Evolutionary conservation across 2,888 invertebrate genomes (phyloP).

Genomic region (Halictus quadricinctus): DNA sequence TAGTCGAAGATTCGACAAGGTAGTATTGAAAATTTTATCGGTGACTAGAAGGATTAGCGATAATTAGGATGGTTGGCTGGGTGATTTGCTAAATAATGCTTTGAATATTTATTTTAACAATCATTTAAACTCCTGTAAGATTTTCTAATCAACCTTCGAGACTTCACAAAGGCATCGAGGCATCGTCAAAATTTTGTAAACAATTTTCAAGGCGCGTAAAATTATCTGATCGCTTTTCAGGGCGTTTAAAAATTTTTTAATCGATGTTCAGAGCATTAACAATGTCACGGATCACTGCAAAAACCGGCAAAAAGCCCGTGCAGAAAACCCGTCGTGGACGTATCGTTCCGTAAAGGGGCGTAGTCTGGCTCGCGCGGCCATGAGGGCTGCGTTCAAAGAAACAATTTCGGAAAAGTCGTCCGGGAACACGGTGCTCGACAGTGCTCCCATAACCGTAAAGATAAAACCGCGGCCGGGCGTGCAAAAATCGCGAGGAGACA

Average conservation of each 20-base stretch:
- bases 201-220: no score
- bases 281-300: not conserved
- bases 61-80: not conserved
- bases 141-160: not conserved
- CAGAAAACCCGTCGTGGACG: not conserved
- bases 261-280: not conserved
- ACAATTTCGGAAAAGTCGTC: constrained; percentile 19
- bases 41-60: not conserved
- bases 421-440: not conserved
- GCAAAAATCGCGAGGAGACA: constrained; percentile 7
- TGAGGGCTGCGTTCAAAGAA: not conserved
- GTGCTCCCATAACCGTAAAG: constrained; percentile 25
- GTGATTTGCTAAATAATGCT: not conserved
- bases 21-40: not conserved
- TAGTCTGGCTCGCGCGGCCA: not conserved
- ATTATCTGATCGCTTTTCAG: no score
- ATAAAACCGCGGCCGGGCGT: constrained; percentile 3
- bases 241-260: not conserved
- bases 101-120: not conserved
- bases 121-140: not conserved
- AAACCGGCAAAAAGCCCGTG: no score
- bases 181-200: no score
- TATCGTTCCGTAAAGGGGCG: not conserved
- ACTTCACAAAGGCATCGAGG: no score
- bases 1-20: not conserved